A percentile compares a stretch with the other conserved stretches of the same genome.
Evolutionary conservation across 1,140 invertebrate species (phyloP).

Genomic region (Campoletis sonorensis): DNA sequence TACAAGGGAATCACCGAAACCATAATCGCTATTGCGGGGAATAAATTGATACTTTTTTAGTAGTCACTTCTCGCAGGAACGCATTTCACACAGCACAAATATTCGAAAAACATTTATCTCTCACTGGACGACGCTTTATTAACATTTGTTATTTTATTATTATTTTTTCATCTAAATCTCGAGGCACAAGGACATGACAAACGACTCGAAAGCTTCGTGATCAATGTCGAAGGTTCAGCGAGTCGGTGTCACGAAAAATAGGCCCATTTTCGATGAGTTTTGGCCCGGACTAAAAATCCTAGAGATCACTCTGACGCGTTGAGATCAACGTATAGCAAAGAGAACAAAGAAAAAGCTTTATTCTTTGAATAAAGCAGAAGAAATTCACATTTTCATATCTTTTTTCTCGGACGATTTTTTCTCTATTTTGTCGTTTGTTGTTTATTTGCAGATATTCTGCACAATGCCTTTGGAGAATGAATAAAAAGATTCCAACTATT

Average conservation of each 20-base stretch:
- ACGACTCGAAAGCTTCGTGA: background rate
- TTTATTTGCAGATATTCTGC: no score
- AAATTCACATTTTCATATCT: background rate
- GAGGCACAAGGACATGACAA: conserved; percentile 11
- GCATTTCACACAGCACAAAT: conserved; percentile 21
- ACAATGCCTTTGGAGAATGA: no score
- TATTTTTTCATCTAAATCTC: background rate
- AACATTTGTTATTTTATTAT: conserved; percentile 1
- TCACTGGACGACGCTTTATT: background rate
- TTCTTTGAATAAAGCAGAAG: background rate
- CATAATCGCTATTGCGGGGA: background rate
- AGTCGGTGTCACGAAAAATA: no score
- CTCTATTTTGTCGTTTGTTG: background rate
- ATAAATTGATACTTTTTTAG: background rate
- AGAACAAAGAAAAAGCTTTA: background rate
- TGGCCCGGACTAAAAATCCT: no score
- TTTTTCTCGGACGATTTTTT: background rate
- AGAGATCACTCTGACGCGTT: no score
- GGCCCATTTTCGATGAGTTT: no score
- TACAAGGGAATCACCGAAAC: conserved; percentile 34
- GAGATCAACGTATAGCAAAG: no score
- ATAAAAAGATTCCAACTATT: no score
- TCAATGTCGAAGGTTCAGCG: background rate
- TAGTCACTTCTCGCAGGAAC: background rate
- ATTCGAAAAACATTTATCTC: background rate